Evolutionary conservation across 2,888 invertebrate species (phyloP).

Genomic region (Drosophila quinaria): DNA sequence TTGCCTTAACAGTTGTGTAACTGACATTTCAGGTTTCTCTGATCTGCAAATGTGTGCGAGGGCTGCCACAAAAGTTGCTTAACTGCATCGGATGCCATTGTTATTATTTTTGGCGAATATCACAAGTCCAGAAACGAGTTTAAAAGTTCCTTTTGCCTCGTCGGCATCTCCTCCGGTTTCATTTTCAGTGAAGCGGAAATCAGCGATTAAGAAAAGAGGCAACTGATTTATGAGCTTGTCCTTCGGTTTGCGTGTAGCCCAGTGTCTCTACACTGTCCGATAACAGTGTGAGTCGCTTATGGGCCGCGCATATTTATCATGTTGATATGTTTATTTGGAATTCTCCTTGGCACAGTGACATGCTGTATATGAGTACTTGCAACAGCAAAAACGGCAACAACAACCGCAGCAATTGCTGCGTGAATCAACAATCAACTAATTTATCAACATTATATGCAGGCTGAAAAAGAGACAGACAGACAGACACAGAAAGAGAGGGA

Average conservation of each 20-base stretch:
- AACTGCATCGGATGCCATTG: not conserved
- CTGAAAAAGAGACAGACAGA: slow-evolving; percentile 22
- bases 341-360: slow-evolving; percentile 57
- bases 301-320: slow-evolving; percentile 74
- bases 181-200: slow-evolving; percentile 77
- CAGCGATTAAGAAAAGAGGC: slow-evolving; percentile 67
- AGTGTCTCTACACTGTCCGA: slow-evolving; percentile 44
- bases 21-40: no score
- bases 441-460: slow-evolving; percentile 67
- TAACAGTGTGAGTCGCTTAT: slow-evolving; percentile 59
- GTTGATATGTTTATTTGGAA: slow-evolving; percentile 73
- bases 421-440: slow-evolving; percentile 67
- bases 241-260: slow-evolving; percentile 71
- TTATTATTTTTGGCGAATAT: not conserved
- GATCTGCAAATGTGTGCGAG: slow-evolving; percentile 46
- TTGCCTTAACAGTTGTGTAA: no score
- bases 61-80: slow-evolving; percentile 30
- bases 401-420: slow-evolving; percentile 56
- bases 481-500: slow-evolving; percentile 20
- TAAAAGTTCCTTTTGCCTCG: slow-evolving; percentile 6
- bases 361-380: slow-evolving; percentile 21
- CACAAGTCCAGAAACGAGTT: slow-evolving; percentile 43
- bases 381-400: slow-evolving; percentile 38
- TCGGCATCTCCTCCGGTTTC: slow-evolving; percentile 28
- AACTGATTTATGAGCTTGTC: slow-evolving; percentile 76